Conservation (phyloP, 2,888 invertebrate species). For the Opisthograptis luteolata region DNA sequence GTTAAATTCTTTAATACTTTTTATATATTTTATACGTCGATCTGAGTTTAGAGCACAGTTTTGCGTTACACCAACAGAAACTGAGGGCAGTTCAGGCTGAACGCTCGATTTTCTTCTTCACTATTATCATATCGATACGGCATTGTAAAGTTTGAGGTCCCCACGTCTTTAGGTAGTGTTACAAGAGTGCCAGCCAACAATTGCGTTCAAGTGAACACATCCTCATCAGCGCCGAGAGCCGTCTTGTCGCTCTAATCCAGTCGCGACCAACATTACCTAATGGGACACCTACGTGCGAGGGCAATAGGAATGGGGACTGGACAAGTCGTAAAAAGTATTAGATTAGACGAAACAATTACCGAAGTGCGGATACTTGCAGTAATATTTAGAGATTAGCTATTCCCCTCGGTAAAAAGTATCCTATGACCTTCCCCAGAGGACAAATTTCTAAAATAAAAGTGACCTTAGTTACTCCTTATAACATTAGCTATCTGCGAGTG, state of each 20-base stretch:
- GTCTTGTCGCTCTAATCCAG: slow-evolving; percentile 42
- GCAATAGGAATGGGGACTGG: neutral
- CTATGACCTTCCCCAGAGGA: no score
- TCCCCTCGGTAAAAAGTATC: neutral
- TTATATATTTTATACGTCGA: no score
- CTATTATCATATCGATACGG: neutral
- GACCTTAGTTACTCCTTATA: no score
- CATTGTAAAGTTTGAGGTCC: slow-evolving; percentile 57
- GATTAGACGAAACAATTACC: neutral
- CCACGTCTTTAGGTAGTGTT: slow-evolving; percentile 48
- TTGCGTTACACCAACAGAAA: no score
- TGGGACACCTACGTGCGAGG: slow-evolving; percentile 35
- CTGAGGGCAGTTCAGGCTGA: no score
- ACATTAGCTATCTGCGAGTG: no score
- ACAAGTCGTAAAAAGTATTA: slow-evolving; percentile 1
- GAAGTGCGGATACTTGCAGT: neutral
- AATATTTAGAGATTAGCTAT: neutral
- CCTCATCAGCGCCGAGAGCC: slow-evolving; percentile 70
- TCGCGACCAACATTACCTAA: slow-evolving; percentile 37
- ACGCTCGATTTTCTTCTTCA: no score
- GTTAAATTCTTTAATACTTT: no score
- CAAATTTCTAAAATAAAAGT: no score
- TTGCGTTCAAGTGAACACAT: slow-evolving; percentile 80
- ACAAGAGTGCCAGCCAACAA: slow-evolving; percentile 78
- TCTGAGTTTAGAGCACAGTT: no score